Evolutionary conservation across 2,797 vertebrate genomes (phyloP).

Genomic region (Crax fasciolata): DNA sequence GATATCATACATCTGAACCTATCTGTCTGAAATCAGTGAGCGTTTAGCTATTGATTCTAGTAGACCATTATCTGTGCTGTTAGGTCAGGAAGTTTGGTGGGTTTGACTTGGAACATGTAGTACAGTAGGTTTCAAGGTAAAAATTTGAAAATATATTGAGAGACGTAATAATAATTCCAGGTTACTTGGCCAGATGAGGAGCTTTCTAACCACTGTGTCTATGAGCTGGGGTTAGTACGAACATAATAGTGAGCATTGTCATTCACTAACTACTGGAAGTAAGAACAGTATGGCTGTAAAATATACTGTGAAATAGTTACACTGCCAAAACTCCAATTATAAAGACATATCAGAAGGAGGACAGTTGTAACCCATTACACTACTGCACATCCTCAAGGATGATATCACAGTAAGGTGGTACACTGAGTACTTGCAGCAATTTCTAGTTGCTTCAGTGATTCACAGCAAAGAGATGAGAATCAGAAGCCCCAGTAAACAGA

Average conservation of each 20-base stretch:
- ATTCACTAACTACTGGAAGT: conserved; percentile 8
- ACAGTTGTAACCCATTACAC: conserved; percentile 57
- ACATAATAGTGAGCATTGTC: not conserved
- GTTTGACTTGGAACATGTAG: not conserved
- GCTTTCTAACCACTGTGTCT: not conserved
- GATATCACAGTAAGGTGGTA: conserved; percentile 50
- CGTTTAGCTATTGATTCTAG: not conserved
- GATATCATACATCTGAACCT: not conserved
- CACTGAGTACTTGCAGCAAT: conserved; percentile 60
- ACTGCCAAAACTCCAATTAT: conserved; percentile 67
- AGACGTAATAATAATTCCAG: not conserved
- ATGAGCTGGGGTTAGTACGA: not conserved
- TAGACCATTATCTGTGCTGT: not conserved
- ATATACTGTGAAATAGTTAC: conserved; percentile 49
- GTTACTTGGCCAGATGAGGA: not conserved
- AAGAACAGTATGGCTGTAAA: conserved; percentile 34
- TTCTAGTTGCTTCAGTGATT: conserved; percentile 67
- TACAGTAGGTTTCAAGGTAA: not conserved
- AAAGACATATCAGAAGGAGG: conserved; percentile 57
- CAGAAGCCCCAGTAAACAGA: conserved; percentile 47
- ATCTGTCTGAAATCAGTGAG: not conserved
- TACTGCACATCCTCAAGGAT: conserved; percentile 47
- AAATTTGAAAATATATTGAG: not conserved
- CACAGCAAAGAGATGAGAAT: conserved; percentile 51
- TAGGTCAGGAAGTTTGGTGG: not conserved